Evolutionary conservation across 2,888 invertebrate genomes (phyloP).

Genomic region (Gandaritis pyraliata): DNA sequence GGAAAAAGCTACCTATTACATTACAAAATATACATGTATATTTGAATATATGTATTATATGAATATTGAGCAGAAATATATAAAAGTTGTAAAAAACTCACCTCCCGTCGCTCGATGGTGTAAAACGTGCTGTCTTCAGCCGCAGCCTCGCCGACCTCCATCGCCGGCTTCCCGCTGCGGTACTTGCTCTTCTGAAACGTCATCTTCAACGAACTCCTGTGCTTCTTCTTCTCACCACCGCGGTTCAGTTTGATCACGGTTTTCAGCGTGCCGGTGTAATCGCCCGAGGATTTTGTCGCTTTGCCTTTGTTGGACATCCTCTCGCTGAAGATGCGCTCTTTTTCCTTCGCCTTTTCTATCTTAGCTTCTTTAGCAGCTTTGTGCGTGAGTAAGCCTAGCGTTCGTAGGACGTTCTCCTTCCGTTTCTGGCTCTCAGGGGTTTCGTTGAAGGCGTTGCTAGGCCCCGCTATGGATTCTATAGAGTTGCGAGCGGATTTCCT

Average conservation of each 20-base stretch:
- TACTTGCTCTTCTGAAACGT: conserved; percentile 89
- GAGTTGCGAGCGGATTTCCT: conserved; percentile 66
- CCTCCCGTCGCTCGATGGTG: conserved; percentile 87
- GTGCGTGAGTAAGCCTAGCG: conserved; percentile 89
- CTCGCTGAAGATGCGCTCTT: conserved; percentile 66
- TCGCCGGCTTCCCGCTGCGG: conserved; percentile 82
- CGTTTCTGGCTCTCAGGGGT: conserved; percentile 87
- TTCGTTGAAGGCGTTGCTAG: conserved; percentile 71
- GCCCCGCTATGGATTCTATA: conserved; percentile 65
- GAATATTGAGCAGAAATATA: neutral
- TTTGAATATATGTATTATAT: too few relatives aligned
- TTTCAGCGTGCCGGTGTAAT: conserved; percentile 92
- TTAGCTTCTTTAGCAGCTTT: conserved; percentile 89
- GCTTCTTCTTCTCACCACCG: conserved; percentile 84
- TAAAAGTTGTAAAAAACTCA: conserved; percentile 50
- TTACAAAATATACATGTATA: too few relatives aligned
- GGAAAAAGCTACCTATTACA: too few relatives aligned
- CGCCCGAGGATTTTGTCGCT: conserved; percentile 68
- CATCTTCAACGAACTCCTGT: conserved; percentile 90
- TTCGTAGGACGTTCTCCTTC: conserved; percentile 90
- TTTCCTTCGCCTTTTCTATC: conserved; percentile 82
- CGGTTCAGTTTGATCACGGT: conserved; percentile 92
- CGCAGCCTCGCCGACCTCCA: conserved; percentile 67
- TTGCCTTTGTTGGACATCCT: conserved; percentile 62
- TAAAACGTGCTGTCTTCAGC: conserved; percentile 83